Evolutionary conservation across 2,113 vertebrate species (phyloP).

Genomic region (Vulpes lagopus): DNA sequence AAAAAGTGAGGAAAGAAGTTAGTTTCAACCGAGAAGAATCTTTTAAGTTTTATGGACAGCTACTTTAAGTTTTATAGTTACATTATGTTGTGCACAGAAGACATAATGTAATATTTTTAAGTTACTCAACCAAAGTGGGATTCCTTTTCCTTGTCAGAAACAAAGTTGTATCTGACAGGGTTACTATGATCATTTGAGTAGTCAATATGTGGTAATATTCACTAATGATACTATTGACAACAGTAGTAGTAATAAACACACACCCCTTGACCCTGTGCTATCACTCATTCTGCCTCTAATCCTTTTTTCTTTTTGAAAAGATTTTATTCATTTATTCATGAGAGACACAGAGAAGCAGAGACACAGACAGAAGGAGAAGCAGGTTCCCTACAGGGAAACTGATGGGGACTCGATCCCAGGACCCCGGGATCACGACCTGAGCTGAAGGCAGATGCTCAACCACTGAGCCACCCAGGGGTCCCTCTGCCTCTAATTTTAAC

Average conservation of each 20-base stretch:
- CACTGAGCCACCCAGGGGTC: no score
- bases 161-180: neutral
- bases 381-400: no score
- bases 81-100: neutral
- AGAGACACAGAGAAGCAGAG: no score
- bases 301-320: no score
- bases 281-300: neutral
- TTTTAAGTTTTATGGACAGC: neutral
- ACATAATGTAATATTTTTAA: neutral
- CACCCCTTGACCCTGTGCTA: neutral
- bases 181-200: neutral
- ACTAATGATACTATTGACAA: neutral
- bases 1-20: neutral
- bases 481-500: neutral
- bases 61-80: neutral
- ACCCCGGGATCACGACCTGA: no score
- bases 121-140: constrained; percentile 1
- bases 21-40: constrained; percentile 26
- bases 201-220: neutral
- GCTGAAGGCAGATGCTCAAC: no score
- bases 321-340: no score
- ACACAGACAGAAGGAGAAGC: no score
- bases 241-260: neutral
- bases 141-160: constrained; percentile 10
- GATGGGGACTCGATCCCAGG: no score